phyloP scores from a whole-genome alignment of 2,888 invertebrate species.

The Dinocampus coccinellae region DNA sequence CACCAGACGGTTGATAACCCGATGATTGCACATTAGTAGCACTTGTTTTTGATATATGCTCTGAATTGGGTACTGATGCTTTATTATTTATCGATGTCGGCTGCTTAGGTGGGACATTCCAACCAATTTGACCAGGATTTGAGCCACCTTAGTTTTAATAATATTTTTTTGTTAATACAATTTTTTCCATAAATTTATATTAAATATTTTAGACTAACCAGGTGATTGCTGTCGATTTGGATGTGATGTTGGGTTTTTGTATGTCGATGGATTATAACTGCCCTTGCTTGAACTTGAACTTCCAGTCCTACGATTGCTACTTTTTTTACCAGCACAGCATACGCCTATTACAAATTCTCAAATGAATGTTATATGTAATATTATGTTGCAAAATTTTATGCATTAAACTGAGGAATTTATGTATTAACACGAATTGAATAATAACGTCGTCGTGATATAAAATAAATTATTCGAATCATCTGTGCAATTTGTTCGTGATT shows the following conservation, averaged over 20 bases:
- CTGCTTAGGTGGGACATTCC: conserved; percentile 57
- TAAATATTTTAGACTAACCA: neutral
- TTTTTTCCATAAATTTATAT: too few relatives aligned
- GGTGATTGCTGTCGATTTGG: neutral
- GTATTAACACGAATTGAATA: neutral
- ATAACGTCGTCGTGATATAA: neutral
- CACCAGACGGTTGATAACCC: conserved; percentile 39
- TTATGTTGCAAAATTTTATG: neutral
- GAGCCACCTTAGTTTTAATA: conserved; percentile 46
- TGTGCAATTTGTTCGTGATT: neutral
- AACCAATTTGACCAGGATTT: conserved; percentile 56
- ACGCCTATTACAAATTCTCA: neutral
- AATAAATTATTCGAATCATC: neutral
- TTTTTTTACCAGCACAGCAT: neutral
- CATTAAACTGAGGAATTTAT: neutral
- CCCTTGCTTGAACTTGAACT: conserved; percentile 5
- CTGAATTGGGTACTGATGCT: conserved; percentile 58
- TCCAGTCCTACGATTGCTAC: neutral
- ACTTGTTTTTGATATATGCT: conserved; percentile 55
- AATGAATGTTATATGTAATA: neutral
- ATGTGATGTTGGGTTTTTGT: neutral
- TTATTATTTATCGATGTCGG: conserved; percentile 48
- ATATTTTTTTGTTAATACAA: neutral
- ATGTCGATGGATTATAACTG: neutral
- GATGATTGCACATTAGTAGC: conserved; percentile 61